Evolutionary conservation across 2,888 invertebrate species (phyloP).

Genomic region (Cyclophora albipunctata): DNA sequence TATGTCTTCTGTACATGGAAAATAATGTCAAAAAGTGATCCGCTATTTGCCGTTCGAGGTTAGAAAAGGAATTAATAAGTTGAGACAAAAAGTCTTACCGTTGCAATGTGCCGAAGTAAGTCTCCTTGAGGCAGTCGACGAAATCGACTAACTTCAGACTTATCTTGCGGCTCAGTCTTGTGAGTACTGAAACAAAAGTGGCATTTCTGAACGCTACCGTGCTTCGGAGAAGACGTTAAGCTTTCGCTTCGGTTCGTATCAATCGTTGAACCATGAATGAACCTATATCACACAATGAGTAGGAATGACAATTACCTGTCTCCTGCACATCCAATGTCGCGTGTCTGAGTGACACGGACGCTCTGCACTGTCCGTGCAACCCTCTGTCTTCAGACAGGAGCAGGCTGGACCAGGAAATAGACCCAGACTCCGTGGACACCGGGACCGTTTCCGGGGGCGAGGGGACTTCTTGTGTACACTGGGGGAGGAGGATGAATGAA

Average conservation of each 20-base stretch:
- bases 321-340: slow-evolving; percentile 85
- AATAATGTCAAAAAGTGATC: too few species aligned
- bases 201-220: too few species aligned
- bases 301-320: slow-evolving; percentile 43
- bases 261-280: too few species aligned
- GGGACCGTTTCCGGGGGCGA: slow-evolving; percentile 32
- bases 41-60: too few species aligned
- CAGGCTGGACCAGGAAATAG: slow-evolving; percentile 15
- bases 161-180: slow-evolving; percentile 83
- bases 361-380: slow-evolving; percentile 5
- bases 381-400: too few species aligned
- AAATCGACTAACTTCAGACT: slow-evolving; percentile 86
- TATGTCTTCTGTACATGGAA: too few species aligned
- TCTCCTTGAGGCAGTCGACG: slow-evolving; percentile 87
- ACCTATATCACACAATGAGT: too few species aligned
- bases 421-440: slow-evolving; percentile 45
- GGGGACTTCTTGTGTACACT: slow-evolving; percentile 26
- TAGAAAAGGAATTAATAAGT: too few species aligned
- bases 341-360: slow-evolving; percentile 59
- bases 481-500: too few species aligned
- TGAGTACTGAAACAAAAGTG: slow-evolving; percentile 71
- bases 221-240: too few species aligned
- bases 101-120: slow-evolving; percentile 88
- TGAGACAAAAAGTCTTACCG: slow-evolving; percentile 56
- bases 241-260: too few species aligned